Evolutionary conservation across 2,888 invertebrate genomes (phyloP).

Genomic region (Drosophila aldrichi): DNA sequence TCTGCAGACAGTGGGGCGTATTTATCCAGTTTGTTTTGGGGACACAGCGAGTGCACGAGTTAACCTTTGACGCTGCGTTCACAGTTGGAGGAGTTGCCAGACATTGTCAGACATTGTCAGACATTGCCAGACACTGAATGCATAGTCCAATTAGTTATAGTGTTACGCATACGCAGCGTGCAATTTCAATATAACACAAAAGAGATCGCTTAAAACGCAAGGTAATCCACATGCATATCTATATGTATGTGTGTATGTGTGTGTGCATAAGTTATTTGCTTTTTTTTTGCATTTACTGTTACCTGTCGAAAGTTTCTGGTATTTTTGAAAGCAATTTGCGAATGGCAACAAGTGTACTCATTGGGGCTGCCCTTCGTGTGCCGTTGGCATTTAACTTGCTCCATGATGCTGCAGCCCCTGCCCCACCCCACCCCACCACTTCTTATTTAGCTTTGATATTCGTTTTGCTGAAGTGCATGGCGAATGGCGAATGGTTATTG

Average conservation of each 20-base stretch:
- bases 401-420: background rate
- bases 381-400: constrained; percentile 18
- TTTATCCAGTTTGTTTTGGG: constrained; percentile 63
- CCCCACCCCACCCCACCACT: background rate
- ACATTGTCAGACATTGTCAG: constrained; percentile 16
- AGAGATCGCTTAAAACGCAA: constrained; percentile 23
- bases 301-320: constrained; percentile 60
- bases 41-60: constrained; percentile 32
- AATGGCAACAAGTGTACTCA: constrained; percentile 74
- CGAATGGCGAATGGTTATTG: constrained; percentile 36
- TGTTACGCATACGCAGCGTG: constrained; percentile 56
- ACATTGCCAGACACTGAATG: constrained; percentile 23
- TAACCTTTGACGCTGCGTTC: constrained; percentile 59
- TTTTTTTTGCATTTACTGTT: constrained; percentile 23
- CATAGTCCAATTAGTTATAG: constrained; percentile 61
- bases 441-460: constrained; percentile 25
- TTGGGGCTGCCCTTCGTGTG: constrained; percentile 31
- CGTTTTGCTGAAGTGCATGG: constrained; percentile 35
- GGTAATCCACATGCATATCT: constrained; percentile 27
- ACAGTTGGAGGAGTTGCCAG: constrained; percentile 13
- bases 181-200: constrained; percentile 38
- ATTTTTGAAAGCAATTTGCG: constrained; percentile 58
- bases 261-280: constrained; percentile 32
- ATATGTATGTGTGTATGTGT: background rate
- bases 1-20: constrained; percentile 14